Conservation (phyloP, 2,113 vertebrate genomes). For the Hydropotes inermis region DNA sequence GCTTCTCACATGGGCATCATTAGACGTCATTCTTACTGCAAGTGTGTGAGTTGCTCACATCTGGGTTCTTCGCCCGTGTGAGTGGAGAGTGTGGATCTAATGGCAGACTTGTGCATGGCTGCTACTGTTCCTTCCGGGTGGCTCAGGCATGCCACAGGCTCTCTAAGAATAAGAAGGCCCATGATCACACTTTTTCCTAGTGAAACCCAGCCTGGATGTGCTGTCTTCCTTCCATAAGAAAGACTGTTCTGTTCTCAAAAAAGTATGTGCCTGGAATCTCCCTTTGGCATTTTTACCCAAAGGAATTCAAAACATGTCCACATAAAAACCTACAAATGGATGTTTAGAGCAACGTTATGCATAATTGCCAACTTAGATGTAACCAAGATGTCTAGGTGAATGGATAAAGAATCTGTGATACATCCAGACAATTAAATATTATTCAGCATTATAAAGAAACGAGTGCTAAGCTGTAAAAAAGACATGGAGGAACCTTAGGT, state of each 20-base stretch:
- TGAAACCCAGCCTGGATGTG: background rate
- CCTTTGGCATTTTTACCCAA: background rate
- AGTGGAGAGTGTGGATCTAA: background rate
- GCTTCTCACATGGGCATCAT: background rate
- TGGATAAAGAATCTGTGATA: background rate
- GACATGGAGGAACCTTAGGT: background rate
- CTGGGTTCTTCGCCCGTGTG: background rate
- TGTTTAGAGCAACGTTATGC: background rate
- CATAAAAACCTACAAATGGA: background rate
- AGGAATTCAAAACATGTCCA: background rate
- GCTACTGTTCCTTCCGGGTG: background rate
- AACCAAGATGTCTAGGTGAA: background rate
- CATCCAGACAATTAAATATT: background rate
- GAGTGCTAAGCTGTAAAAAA: background rate
- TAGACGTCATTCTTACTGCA: background rate
- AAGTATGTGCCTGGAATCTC: background rate
- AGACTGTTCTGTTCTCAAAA: background rate
- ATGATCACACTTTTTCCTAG: background rate
- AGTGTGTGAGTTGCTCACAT: background rate
- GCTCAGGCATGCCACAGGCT: background rate
- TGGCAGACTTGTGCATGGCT: background rate
- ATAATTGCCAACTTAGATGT: background rate
- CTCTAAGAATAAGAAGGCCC: background rate
- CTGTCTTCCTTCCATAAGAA: background rate
- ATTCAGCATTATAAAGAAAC: background rate